Conservation (phyloP, 2,797 vertebrate genomes). For the Anniella stebbinsi region DNA sequence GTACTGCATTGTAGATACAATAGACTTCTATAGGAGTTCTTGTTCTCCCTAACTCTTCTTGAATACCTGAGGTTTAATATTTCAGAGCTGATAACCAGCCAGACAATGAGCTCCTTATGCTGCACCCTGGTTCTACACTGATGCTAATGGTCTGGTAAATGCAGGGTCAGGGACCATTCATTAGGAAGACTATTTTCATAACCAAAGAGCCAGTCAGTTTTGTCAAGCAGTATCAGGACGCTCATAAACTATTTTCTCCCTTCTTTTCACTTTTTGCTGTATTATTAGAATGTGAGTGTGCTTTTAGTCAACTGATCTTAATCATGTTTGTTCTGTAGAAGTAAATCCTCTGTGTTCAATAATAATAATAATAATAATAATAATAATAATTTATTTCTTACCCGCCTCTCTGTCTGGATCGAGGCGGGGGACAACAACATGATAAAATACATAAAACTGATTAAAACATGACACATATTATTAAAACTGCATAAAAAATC, state of each 20-base stretch:
- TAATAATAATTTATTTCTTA: too few relatives aligned
- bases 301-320: background rate
- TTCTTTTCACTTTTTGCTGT: conserved; percentile 1
- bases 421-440: too few relatives aligned
- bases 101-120: conserved; percentile 76
- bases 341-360: background rate
- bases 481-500: too few relatives aligned
- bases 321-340: background rate
- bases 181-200: conserved; percentile 54
- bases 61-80: conserved; percentile 76
- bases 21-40: conserved; percentile 66
- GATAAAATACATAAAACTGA: too few relatives aligned
- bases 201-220: conserved; percentile 47
- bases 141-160: conserved; percentile 72
- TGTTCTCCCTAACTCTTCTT: conserved; percentile 65
- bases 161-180: conserved; percentile 57
- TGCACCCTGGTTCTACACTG: conserved; percentile 56
- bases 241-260: background rate
- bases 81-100: conserved; percentile 72
- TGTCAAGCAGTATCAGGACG: conserved; percentile 42
- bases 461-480: too few relatives aligned
- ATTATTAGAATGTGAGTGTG: background rate
- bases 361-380: too few relatives aligned
- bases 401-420: too few relatives aligned
- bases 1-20: conserved; percentile 62